A percentile compares a stretch with the other conserved stretches of the same genome.
Conservation (phyloP, 2,888 invertebrate genomes). For the Ectropis crepuscularia region DNA sequence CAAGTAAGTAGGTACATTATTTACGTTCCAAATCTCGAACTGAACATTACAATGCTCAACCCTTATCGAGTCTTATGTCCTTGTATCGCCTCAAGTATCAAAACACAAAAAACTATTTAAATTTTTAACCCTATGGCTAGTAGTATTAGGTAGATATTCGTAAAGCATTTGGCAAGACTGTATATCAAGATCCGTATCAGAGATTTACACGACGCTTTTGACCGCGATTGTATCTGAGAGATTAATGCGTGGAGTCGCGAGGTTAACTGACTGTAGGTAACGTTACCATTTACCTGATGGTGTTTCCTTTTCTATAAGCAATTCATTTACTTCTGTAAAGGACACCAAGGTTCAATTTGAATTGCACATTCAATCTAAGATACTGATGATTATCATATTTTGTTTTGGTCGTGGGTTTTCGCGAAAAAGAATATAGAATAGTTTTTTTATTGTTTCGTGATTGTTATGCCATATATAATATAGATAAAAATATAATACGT, state of each 20-base stretch:
- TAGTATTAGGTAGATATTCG: conserved; percentile 30
- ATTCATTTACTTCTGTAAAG: conserved; percentile 1
- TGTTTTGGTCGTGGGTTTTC: too few species aligned
- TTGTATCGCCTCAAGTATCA: conserved; percentile 38
- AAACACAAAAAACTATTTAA: conserved; percentile 14
- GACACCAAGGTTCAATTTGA: not conserved
- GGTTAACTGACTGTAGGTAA: conserved; percentile 62
- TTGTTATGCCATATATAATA: too few species aligned
- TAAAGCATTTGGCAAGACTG: conserved; percentile 41
- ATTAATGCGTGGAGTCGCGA: conserved; percentile 73
- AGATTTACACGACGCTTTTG: conserved; percentile 71
- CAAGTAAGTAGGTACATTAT: conserved; percentile 4
- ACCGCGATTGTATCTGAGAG: conserved; percentile 75
- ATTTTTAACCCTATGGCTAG: conserved; percentile 18
- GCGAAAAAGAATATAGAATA: too few species aligned
- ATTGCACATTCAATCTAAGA: too few species aligned
- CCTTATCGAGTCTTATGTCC: conserved; percentile 48
- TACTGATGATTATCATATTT: too few species aligned
- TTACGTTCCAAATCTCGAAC: conserved; percentile 44
- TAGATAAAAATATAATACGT: too few species aligned
- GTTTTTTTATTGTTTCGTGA: too few species aligned
- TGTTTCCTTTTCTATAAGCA: conserved; percentile 4
- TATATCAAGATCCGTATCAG: conserved; percentile 78
- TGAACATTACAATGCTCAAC: conserved; percentile 52
- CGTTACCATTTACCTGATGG: conserved; percentile 52